These are phyloP conservation scores for Nephrocerus scutellatus DNA, from an alignment of 2,888 invertebrate species.

Conservation along the genomic window DNA sequence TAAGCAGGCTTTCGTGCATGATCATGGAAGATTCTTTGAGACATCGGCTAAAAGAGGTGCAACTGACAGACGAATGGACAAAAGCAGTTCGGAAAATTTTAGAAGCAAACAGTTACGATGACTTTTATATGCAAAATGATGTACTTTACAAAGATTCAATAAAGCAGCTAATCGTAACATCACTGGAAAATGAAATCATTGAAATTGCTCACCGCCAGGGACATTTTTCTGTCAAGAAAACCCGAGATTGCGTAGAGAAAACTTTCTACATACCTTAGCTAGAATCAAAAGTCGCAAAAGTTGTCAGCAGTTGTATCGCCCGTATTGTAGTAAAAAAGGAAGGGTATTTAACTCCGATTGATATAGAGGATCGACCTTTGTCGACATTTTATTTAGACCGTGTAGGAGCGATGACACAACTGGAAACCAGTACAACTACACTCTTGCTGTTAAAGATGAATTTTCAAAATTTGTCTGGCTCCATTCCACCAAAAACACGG, in stretches of 20 bases:
- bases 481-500: constrained; percentile 28
- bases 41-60: constrained; percentile 2
- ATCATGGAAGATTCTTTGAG: constrained; percentile 5
- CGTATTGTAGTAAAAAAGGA: constrained; percentile 30
- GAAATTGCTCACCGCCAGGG: constrained; percentile 33
- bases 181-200: constrained; percentile 34
- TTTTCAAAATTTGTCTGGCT: constrained; percentile 39
- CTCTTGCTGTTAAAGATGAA: constrained; percentile 34
- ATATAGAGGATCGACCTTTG: no score
- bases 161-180: constrained; percentile 23
- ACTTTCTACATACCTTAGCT: constrained; percentile 27
- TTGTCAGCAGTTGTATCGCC: constrained; percentile 14
- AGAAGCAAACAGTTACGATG: constrained; percentile 6
- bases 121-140: constrained; percentile 6
- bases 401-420: constrained; percentile 34
- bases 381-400: constrained; percentile 36
- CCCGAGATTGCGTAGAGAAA: constrained; percentile 23
- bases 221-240: constrained; percentile 35
- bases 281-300: constrained; percentile 6
- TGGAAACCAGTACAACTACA: constrained; percentile 34
- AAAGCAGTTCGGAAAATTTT: constrained; percentile 6
- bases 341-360: no score
- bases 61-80: constrained; percentile 1
- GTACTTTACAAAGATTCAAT: constrained; percentile 9
- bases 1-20: constrained; percentile 15